Evolutionary conservation across 1,140 invertebrate genomes (phyloP), one percentile per base, ranked within the genome.

Genomic region (Arion vulgaris): DNA sequence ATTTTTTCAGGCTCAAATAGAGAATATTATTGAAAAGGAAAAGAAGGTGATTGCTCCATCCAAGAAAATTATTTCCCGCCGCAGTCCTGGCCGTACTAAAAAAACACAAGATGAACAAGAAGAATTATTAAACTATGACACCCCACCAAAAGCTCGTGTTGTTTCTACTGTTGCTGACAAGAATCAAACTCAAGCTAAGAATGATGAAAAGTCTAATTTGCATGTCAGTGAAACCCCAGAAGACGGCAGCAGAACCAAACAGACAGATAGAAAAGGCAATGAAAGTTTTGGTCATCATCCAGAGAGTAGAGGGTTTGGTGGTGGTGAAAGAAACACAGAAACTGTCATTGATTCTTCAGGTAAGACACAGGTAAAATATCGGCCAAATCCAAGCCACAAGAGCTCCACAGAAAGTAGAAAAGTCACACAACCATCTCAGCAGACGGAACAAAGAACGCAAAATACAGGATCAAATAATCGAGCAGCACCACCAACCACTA

Each of bases 11-110:
- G n/a, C 26, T 26, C 34, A 53, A 26, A 17, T 74, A 19, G 80
- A 81, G 49, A 73, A 38, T 28, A 38, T 74, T 1, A 28, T 53
- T 38, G 69, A 73, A 34, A 81, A 71, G 38, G 66, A 73, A 32
- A 81, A 74, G 80, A 81, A 81, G 41, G 26, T 45, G 1, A n/a
- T 81, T 57, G 80, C 45, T n/a, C 80, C 80, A 9, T 81, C 80
- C 2, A 41, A 74, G 38, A 36, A 34, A 39, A 81, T 81, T 45
- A 74, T 81, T 57, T 17, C 39, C 13, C 80, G 80, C 11, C n/a
- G 51, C 49, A 81, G 80, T n/a, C 80, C 80, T 45, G 71, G 71
- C 26, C 80, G 71, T 13, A 53, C 41, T 23, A 74, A 81, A 39
- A 73, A 34, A 39, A 80, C 36, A 34, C 9, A 4, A 19, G 32